Evolutionary conservation across 2,113 vertebrate species (phyloP).

Genomic region (Corydoras sp.): DNA sequence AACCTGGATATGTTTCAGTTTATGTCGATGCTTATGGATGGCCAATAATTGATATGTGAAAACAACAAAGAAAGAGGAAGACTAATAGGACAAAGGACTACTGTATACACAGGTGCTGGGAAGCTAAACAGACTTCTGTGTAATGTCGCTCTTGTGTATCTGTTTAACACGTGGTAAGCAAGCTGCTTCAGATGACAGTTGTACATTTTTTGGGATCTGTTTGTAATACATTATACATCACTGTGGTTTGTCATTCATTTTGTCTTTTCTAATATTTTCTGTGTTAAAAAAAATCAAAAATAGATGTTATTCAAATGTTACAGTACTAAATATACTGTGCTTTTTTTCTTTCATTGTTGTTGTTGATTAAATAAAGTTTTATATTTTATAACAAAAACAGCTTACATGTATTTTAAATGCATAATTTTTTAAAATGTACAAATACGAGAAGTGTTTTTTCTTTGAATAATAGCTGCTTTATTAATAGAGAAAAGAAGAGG

Average conservation of each 20-base stretch:
- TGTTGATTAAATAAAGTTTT: slow-evolving; percentile 77
- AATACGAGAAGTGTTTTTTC: too few species aligned
- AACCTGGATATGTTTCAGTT: slow-evolving; percentile 54
- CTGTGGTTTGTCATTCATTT: slow-evolving; percentile 46
- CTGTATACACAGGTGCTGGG: slow-evolving; percentile 20
- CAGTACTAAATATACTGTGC: slow-evolving; percentile 64
- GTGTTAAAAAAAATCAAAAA: slow-evolving; percentile 48
- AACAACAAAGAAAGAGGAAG: slow-evolving; percentile 41
- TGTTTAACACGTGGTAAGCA: slow-evolving; percentile 15
- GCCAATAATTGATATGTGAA: slow-evolving; percentile 58
- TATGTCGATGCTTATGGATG: slow-evolving; percentile 64
- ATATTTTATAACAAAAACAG: slow-evolving; percentile 72
- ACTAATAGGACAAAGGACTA: slow-evolving; percentile 14
- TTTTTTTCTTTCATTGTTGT: slow-evolving; percentile 66
- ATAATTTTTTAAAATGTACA: too few species aligned
- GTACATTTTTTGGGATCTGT: slow-evolving; percentile 36
- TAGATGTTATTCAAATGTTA: slow-evolving; percentile 67
- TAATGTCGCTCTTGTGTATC: slow-evolving; percentile 13
- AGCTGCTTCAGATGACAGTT: slow-evolving; percentile 32
- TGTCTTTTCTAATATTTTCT: slow-evolving; percentile 51
- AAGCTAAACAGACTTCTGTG: slow-evolving; percentile 8
- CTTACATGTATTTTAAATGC: too few species aligned
- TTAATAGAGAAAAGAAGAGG: too few species aligned
- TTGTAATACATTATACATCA: slow-evolving; percentile 49
- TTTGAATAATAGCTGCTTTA: too few species aligned